Evolutionary conservation across 2,113 vertebrate species (phyloP).

Genomic region (Zapornia atra): DNA sequence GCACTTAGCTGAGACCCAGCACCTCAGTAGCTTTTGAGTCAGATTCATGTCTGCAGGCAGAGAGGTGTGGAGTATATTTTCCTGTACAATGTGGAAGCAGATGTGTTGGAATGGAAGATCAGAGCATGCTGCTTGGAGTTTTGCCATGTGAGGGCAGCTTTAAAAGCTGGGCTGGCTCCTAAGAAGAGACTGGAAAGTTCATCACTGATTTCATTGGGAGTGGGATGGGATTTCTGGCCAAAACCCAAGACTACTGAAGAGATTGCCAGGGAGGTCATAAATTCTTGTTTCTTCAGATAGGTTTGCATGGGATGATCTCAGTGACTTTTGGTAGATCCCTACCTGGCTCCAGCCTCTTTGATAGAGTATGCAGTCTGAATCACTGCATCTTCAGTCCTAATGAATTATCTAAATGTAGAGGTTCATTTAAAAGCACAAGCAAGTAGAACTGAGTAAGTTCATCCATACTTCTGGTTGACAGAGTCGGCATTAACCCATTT

Average conservation of each 20-base stretch:
- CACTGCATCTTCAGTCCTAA: neutral
- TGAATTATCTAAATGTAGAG: neutral
- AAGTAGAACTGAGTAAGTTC: neutral
- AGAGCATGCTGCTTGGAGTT: neutral
- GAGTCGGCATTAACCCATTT: neutral
- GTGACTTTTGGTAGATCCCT: neutral
- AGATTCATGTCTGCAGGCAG: constrained; percentile 13
- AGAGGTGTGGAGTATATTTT: neutral
- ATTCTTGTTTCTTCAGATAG: neutral
- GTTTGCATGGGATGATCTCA: neutral
- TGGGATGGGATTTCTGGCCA: neutral
- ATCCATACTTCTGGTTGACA: neutral
- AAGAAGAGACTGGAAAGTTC: neutral
- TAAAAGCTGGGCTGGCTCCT: constrained; percentile 3
- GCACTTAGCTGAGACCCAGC: neutral
- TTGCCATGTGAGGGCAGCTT: constrained; percentile 26
- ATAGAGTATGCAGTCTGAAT: neutral
- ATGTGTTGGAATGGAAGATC: constrained; percentile 32
- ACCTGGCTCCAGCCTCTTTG: neutral
- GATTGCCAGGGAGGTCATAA: neutral
- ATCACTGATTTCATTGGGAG: neutral
- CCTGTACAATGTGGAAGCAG: constrained; percentile 8
- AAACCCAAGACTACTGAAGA: neutral
- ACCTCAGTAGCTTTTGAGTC: neutral
- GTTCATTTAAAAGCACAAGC: neutral